These are phyloP conservation scores for Aleiodes testaceus DNA, from an alignment of 2,888 invertebrate genomes.

Conservation along the genomic window DNA sequence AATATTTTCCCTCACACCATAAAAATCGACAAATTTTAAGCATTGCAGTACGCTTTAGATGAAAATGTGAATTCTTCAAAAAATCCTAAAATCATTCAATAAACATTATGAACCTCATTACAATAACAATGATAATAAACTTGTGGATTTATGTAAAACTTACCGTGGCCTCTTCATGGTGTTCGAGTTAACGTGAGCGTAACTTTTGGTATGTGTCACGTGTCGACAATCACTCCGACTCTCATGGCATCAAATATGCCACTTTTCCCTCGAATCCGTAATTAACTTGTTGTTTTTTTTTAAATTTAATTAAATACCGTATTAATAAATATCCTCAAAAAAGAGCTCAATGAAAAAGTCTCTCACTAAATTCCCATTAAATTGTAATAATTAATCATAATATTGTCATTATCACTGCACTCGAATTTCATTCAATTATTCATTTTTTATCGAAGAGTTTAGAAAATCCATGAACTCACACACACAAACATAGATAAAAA, in stretches of 20 bases:
- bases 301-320: too few species aligned
- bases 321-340: too few species aligned
- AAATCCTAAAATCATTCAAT: background rate
- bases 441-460: constrained; percentile 33
- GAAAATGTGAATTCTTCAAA: too few species aligned
- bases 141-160: constrained; percentile 50
- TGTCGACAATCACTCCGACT: constrained; percentile 59
- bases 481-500: constrained; percentile 15
- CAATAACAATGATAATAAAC: background rate
- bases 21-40: background rate
- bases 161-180: constrained; percentile 68
- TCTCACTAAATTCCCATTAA: background rate
- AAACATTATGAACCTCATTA: too few species aligned
- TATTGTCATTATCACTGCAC: background rate
- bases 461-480: constrained; percentile 29
- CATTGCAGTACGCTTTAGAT: too few species aligned
- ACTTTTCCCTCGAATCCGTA: background rate
- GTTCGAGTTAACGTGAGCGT: constrained; percentile 55
- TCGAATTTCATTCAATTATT: constrained; percentile 31
- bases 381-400: background rate
- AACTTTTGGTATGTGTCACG: constrained; percentile 62
- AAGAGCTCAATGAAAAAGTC: background rate
- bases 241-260: constrained; percentile 59
- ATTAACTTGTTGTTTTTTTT: background rate
- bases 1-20: constrained; percentile 38